Percentiles rank a stretch among this genome's conserved stretches.
These are phyloP conservation scores for Parapristionchus giblindavisi DNA, from an alignment of 2,888 invertebrate genomes.

Conservation along the genomic window DNA sequence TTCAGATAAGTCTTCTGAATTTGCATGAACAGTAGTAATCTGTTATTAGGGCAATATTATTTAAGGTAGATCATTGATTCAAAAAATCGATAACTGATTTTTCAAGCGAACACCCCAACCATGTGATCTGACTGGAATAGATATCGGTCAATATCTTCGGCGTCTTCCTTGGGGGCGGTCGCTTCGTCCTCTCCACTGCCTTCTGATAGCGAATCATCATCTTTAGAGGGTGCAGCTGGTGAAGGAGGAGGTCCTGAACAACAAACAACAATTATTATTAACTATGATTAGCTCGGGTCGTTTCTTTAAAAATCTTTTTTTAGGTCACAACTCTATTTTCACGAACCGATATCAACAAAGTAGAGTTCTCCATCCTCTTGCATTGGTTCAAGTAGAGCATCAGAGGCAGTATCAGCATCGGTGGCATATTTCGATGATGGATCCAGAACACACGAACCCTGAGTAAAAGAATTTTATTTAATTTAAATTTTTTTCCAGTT, in stretches of 20 bases:
- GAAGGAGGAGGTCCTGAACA: slow-evolving; percentile 35
- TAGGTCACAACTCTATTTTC: too few species aligned
- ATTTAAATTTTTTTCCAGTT: neutral
- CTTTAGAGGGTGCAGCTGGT: neutral
- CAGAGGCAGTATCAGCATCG: slow-evolving; percentile 4
- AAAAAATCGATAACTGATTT: too few species aligned
- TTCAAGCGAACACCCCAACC: slow-evolving; percentile 55
- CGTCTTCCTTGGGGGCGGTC: slow-evolving; percentile 40
- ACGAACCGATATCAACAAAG: slow-evolving; percentile 59
- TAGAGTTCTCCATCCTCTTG: slow-evolving; percentile 53
- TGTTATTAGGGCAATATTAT: too few species aligned
- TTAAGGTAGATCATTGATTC: too few species aligned
- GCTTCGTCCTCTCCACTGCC: slow-evolving; percentile 32
- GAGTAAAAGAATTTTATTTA: neutral
- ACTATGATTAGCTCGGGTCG: too few species aligned
- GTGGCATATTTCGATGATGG: slow-evolving; percentile 34
- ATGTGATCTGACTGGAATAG: slow-evolving; percentile 58
- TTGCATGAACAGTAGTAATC: too few species aligned
- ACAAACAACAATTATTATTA: neutral
- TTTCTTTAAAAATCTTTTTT: too few species aligned
- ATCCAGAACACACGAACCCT: slow-evolving; percentile 33
- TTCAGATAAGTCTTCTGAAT: neutral
- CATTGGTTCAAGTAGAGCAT: slow-evolving; percentile 18
- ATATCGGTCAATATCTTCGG: slow-evolving; percentile 54
- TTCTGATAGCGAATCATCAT: neutral